Evolutionary conservation across 2,113 vertebrate genomes (phyloP).

Genomic region (Oncorhynchus mykiss): DNA sequence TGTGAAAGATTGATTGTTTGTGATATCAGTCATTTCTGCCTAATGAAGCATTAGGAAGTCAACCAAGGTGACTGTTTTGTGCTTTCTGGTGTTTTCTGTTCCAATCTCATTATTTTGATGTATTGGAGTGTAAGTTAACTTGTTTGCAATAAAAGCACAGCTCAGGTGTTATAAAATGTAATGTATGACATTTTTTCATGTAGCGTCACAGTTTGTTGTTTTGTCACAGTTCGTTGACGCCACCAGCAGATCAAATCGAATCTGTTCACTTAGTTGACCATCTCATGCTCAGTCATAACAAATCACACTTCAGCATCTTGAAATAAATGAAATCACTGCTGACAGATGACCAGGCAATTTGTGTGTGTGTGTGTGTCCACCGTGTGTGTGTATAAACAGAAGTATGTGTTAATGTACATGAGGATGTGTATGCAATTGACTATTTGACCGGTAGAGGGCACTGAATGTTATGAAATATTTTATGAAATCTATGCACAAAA

Average conservation of each 20-base stretch:
- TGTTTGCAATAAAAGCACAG: neutral
- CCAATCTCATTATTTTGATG: conserved; percentile 4
- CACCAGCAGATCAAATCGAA: neutral
- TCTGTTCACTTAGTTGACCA: neutral
- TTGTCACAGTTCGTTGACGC: neutral
- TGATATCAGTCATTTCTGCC: conserved; percentile 21
- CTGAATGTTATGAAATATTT: conserved; percentile 2
- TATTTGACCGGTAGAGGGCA: conserved; percentile 54
- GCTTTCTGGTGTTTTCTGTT: conserved; percentile 6
- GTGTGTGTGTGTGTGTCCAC: neutral
- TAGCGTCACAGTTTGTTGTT: neutral
- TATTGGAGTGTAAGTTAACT: neutral
- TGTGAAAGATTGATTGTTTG: conserved; percentile 25
- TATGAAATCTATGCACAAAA: neutral
- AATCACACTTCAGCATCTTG: neutral
- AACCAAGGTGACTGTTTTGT: conserved; percentile 3
- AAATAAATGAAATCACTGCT: neutral
- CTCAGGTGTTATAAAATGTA: neutral
- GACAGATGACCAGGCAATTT: conserved; percentile 1
- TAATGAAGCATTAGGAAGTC: conserved; percentile 11
- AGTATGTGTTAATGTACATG: neutral
- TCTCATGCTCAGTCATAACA: neutral
- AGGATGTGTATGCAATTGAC: neutral
- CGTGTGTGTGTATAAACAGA: neutral
- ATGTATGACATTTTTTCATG: neutral